These are phyloP conservation scores for Latrodectus elegans DNA, from an alignment of 2,888 invertebrate genomes.

Conservation along the genomic window DNA sequence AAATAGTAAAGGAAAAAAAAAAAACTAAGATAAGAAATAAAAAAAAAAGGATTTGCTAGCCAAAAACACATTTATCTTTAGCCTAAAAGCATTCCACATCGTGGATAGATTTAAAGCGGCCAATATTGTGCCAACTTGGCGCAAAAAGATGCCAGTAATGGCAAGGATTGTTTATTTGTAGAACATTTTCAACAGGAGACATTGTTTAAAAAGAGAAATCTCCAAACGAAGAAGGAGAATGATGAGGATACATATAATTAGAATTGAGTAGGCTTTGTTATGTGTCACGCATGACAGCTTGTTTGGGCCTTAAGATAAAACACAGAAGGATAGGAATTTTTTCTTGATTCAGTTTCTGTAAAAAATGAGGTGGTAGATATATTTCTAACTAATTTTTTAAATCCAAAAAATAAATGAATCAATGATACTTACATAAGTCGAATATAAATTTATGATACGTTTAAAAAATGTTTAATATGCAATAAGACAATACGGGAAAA, in stretches of 20 bases:
- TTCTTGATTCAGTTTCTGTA: constrained; percentile 16
- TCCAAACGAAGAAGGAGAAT: constrained; percentile 14
- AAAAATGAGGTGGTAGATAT: background rate
- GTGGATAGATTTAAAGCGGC: constrained; percentile 56
- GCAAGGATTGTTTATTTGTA: constrained; percentile 61
- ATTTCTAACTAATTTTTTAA: too few species aligned
- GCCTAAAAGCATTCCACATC: constrained; percentile 6
- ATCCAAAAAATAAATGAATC: too few species aligned
- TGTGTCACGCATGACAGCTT: constrained; percentile 59
- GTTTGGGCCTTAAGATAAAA: constrained; percentile 57
- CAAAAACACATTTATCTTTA: background rate
- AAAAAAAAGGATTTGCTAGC: background rate
- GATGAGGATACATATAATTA: constrained; percentile 54
- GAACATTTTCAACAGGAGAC: constrained; percentile 2
- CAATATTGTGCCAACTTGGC: constrained; percentile 69
- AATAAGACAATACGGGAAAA: too few species aligned
- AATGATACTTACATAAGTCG: too few species aligned
- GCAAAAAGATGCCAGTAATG: constrained; percentile 64
- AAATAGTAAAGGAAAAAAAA: too few species aligned
- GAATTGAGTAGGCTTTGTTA: constrained; percentile 59
- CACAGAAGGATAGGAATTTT: constrained; percentile 20
- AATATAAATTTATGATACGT: too few species aligned
- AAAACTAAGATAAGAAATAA: too few species aligned
- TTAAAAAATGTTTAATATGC: too few species aligned
- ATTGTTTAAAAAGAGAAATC: background rate